These are phyloP conservation scores for Tricholaema leucomelas DNA, from an alignment of 2,113 vertebrate species.

Conservation along the genomic window DNA sequence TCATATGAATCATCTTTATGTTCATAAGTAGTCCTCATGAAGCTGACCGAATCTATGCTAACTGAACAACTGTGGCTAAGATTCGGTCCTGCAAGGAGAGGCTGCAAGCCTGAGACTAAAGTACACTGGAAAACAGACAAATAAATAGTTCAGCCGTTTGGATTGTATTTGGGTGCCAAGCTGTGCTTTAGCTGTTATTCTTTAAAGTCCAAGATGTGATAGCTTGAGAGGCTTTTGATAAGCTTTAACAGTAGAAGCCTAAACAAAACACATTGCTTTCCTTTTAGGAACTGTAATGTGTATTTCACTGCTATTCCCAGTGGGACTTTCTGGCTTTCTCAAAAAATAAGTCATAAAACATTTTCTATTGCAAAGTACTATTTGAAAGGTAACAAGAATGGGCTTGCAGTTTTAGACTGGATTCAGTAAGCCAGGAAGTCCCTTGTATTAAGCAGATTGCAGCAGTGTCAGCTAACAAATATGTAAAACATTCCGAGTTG, in stretches of 20 bases:
- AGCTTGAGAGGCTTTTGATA: slow-evolving; percentile 32
- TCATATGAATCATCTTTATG: slow-evolving; percentile 2
- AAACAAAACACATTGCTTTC: slow-evolving; percentile 23
- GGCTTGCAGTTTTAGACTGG: not conserved
- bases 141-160: slow-evolving; percentile 2
- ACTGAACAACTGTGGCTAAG: not conserved
- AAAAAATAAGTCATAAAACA: not conserved
- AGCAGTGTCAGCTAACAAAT: slow-evolving; percentile 12
- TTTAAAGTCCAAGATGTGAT: not conserved
- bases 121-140: not conserved
- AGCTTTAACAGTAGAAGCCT: slow-evolving; percentile 8
- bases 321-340: not conserved
- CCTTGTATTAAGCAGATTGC: not conserved
- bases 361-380: not conserved
- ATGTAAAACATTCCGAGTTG: not conserved
- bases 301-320: not conserved
- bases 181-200: slow-evolving; percentile 7
- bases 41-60: not conserved
- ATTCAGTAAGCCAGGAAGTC: not conserved
- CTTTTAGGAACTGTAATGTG: not conserved
- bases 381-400: not conserved
- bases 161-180: not conserved
- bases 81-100: not conserved
- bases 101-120: not conserved
- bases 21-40: not conserved